phyloP scores from a whole-genome alignment of 2,797 vertebrate species.

The Anolis apletophallus region DNA sequence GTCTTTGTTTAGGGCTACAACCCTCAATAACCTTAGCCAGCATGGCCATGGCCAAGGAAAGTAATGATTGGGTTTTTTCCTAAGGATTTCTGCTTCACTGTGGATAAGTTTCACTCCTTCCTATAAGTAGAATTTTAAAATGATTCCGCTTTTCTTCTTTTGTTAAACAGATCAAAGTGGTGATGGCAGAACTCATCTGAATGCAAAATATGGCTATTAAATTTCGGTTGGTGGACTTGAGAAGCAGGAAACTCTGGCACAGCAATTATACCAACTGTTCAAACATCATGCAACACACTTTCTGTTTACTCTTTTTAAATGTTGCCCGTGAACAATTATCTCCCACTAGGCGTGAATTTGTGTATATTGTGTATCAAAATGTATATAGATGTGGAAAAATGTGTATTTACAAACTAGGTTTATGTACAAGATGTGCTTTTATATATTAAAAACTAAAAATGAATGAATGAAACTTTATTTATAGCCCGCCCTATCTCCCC shows the following conservation, averaged over 20 bases:
- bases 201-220: conserved; percentile 97
- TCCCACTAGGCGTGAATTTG: conserved; percentile 27
- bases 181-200: conserved; percentile 95
- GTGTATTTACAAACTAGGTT: conserved; percentile 30
- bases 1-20: not conserved
- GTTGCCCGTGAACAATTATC: conserved; percentile 8
- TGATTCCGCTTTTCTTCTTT: conserved; percentile 12
- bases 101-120: not conserved
- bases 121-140: not conserved
- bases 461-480: too few species aligned
- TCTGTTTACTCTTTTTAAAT: conserved; percentile 43
- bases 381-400: conserved; percentile 48
- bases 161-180: conserved; percentile 88
- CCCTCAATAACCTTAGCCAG: not conserved
- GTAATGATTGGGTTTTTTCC: not conserved
- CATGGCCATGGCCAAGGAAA: not conserved
- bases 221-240: conserved; percentile 3
- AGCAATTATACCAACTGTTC: not conserved
- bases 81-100: not conserved
- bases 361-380: conserved; percentile 46
- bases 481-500: too few species aligned
- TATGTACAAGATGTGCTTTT: conserved; percentile 41
- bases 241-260: not conserved
- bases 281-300: conserved; percentile 32
- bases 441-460: conserved; percentile 49